A percentile compares a stretch with the other conserved stretches of the same genome.
These are phyloP conservation scores for Hyposoter dolosus DNA, from an alignment of 2,888 invertebrate species.

Conservation along the genomic window DNA sequence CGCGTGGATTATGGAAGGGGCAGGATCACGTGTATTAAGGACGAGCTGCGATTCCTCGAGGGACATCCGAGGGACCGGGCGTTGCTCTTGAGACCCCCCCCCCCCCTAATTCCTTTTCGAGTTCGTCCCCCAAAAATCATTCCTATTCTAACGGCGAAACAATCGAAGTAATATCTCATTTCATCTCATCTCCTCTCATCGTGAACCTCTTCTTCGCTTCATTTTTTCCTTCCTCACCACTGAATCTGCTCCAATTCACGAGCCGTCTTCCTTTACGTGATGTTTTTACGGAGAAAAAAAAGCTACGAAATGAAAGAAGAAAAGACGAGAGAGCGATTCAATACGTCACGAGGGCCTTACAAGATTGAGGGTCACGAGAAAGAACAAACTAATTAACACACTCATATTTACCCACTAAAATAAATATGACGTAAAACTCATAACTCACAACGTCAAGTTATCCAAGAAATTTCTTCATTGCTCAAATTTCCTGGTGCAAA, in stretches of 20 bases:
- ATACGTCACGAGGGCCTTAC: slow-evolving; percentile 20
- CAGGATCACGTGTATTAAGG: slow-evolving; percentile 65
- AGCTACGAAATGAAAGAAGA: slow-evolving; percentile 1
- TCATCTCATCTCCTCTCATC: slow-evolving; percentile 43
- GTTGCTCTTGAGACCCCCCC: slow-evolving; percentile 35
- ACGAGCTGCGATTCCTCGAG: slow-evolving; percentile 52
- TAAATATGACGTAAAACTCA: slow-evolving; percentile 18
- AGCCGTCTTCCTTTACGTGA: slow-evolving; percentile 20
- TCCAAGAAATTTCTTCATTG: neutral
- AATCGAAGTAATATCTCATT: slow-evolving; percentile 71
- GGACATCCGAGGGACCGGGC: slow-evolving; percentile 38
- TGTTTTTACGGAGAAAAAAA: slow-evolving; percentile 20
- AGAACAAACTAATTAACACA: slow-evolving; percentile 57
- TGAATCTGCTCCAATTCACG: slow-evolving; percentile 24
- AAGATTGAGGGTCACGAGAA: slow-evolving; percentile 33
- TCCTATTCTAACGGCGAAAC: slow-evolving; percentile 71
- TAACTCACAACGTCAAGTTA: neutral
- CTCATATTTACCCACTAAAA: slow-evolving; percentile 17
- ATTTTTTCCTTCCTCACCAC: slow-evolving; percentile 33
- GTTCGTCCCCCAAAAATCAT: slow-evolving; percentile 48
- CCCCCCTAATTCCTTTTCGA: slow-evolving; percentile 39
- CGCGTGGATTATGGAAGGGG: slow-evolving; percentile 6
- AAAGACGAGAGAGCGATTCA: slow-evolving; percentile 20
- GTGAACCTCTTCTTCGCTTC: slow-evolving; percentile 23
- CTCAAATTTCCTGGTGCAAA: neutral